A percentile compares a stretch with the other conserved stretches of the same genome.
Conservation (phyloP, 2,797 vertebrate species). For the Hipposideros larvatus region DNA sequence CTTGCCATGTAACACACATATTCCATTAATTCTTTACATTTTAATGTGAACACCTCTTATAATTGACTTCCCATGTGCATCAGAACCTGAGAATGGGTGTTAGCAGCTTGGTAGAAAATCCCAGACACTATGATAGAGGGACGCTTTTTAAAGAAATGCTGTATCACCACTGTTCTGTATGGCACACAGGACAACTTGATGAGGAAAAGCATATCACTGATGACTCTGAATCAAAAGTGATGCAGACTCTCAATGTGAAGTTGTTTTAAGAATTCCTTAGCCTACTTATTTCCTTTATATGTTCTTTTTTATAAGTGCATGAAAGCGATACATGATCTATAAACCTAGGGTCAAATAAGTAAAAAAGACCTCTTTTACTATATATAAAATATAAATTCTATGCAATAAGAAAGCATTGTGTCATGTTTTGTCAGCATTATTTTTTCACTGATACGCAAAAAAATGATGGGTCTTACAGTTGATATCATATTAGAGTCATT, state of each 20-base stretch:
- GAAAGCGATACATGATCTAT: neutral
- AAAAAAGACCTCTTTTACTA: neutral
- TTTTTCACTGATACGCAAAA: neutral
- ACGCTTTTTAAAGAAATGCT: neutral
- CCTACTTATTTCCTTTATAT: neutral
- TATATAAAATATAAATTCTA: slow-evolving; percentile 2
- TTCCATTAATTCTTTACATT: neutral
- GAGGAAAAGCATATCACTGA: neutral
- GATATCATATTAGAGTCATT: neutral
- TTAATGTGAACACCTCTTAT: neutral
- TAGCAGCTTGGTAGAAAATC: neutral
- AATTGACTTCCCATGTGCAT: neutral
- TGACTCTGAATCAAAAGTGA: neutral
- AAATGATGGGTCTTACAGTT: neutral
- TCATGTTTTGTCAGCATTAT: neutral
- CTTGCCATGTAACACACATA: neutral
- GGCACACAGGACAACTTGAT: neutral
- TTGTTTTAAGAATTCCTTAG: neutral
- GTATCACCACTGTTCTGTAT: neutral
- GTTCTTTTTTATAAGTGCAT: neutral
- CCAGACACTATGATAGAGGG: neutral
- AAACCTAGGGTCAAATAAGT: neutral
- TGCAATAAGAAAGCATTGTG: neutral
- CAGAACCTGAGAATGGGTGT: neutral
- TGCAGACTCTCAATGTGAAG: neutral